Conservation (phyloP, 2,888 invertebrate genomes). For the Aspidapion aeneum region DNA sequence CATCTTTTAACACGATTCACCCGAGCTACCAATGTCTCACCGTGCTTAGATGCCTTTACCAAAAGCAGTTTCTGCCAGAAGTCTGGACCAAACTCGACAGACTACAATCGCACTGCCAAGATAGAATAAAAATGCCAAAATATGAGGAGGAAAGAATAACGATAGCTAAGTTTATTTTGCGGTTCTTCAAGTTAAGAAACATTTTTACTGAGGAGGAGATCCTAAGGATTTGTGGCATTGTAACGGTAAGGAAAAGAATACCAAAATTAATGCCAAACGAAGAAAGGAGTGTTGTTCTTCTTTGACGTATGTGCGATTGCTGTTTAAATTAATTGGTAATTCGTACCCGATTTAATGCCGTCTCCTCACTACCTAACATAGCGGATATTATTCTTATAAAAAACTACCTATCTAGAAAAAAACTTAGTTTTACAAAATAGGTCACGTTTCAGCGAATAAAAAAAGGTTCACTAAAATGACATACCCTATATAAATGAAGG, state of each 20-base stretch:
- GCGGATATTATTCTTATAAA: too few species aligned
- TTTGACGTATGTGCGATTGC: too few species aligned
- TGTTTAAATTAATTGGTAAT: too few species aligned
- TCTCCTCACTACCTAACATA: too few species aligned
- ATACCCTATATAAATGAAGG: too few species aligned
- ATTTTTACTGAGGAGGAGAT: conserved; percentile 69
- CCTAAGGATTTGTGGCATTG: conserved; percentile 68
- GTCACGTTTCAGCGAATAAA: too few species aligned
- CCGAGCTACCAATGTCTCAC: conserved; percentile 75
- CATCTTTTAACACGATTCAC: conserved; percentile 64
- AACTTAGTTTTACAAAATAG: too few species aligned
- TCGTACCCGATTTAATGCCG: too few species aligned
- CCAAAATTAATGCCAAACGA: not conserved
- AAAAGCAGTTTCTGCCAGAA: conserved; percentile 58
- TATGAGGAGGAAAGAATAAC: conserved; percentile 49
- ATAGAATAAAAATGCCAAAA: conserved; percentile 55
- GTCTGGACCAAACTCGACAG: conserved; percentile 61
- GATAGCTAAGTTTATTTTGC: conserved; percentile 59
- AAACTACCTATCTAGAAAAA: too few species aligned
- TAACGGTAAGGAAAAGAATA: conserved; percentile 57
- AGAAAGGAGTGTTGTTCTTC: too few species aligned
- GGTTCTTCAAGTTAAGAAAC: conserved; percentile 64
- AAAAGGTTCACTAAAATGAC: too few species aligned
- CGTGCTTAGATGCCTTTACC: conserved; percentile 67
- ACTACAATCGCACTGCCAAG: conserved; percentile 65